Base-by-base conservation (phyloP, 2,113 vertebrate genomes). In the Chaetodon trifascialis region DNA sequence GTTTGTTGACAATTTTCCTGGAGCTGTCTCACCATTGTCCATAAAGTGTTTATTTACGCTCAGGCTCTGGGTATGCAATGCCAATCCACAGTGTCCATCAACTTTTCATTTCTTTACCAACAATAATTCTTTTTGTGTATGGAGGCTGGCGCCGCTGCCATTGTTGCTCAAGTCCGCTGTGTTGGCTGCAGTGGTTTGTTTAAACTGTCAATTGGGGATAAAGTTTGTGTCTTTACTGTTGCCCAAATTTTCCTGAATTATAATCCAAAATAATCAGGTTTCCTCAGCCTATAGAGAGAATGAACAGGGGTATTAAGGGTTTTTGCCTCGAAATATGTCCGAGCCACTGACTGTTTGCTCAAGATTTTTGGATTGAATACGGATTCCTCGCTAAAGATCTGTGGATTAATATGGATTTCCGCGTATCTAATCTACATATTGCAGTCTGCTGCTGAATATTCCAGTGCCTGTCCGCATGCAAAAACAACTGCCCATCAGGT, bases 361-460 rank as follows among this genome's bases (percentile, higher is more conserved):
- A 64, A 74, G 72, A 63, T 64, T n/a, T 80, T 71, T 34, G 19
- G 73, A 73, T 44, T 62, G 72, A 82, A 64, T 56, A 12, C 2
- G 34, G 64, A 83, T 78, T 85, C 83, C 79, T 80, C 44, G 42
- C 21, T 47, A 44, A 86, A 82, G 59, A 83, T 83, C n/a, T 82
- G 25, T 64, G 84, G 66, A 76, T 88, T 70, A 72, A 81, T 58
- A 51, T 69, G 63, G 73, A 75, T 82, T 75, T 80, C 72, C 68
- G 62, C 0, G 0, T 56, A n/a, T 86, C 40, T 83, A 64, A 81
- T 66, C 64, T 71, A 68, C 78, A 80, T 72, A 73, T 76, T 79
- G 59, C 49, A 46, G 7, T 80, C 59, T 71, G 70, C 76, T 49
- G 51, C 79, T 56, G 56, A 78, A 65, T 66, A 55, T 78, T 17